Conservation (phyloP, 2,113 vertebrate genomes). For the Ursus arctos region DNA sequence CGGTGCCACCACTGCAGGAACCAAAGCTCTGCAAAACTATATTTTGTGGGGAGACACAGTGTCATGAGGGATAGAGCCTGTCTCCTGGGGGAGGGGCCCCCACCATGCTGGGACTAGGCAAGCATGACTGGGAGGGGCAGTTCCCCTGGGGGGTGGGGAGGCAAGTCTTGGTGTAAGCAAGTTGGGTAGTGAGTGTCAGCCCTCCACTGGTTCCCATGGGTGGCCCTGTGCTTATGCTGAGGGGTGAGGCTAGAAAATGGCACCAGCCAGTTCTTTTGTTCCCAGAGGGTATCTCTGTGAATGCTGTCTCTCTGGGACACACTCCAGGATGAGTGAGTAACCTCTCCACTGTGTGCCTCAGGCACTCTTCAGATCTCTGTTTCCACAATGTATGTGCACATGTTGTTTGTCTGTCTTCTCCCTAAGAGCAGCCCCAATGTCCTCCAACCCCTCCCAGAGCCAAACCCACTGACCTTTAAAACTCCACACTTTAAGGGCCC, state of each 20-base stretch:
- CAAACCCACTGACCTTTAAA: background rate
- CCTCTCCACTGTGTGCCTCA: background rate
- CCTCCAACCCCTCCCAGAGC: background rate
- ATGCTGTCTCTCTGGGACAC: background rate
- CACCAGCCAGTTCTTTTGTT: background rate
- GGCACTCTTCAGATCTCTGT: background rate
- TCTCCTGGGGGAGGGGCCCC: background rate
- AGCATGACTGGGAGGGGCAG: background rate
- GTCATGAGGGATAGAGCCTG: background rate
- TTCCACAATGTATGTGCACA: background rate
- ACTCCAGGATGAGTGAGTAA: background rate
- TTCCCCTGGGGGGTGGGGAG: background rate
- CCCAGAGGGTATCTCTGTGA: background rate
- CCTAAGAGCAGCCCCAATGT: background rate
- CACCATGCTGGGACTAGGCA: background rate
- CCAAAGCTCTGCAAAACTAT: background rate
- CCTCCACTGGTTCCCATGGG: background rate
- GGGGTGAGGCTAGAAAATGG: background rate
- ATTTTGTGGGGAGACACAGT: background rate
- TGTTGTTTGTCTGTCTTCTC: background rate
- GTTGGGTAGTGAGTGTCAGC: background rate
- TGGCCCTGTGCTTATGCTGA: background rate
- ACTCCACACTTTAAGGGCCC: background rate
- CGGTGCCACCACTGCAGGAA: background rate
- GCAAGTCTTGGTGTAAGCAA: background rate